phyloP scores from a whole-genome alignment of 1,140 invertebrate genomes.

The Drosophila santomea region DNA sequence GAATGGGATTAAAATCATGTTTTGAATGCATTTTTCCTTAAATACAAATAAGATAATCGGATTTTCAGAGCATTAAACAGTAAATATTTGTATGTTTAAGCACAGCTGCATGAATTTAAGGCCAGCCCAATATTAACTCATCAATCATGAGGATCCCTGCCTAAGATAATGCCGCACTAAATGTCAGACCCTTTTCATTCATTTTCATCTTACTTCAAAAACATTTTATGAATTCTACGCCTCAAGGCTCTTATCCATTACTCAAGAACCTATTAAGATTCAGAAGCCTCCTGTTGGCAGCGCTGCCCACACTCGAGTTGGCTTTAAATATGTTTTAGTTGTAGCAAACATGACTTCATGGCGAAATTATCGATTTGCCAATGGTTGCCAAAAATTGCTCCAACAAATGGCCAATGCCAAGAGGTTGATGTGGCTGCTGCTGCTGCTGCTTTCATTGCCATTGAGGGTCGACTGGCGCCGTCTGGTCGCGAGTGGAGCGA shows the following conservation, averaged over 20 bases:
- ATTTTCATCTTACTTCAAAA: not conserved
- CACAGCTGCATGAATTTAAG: too few relatives aligned
- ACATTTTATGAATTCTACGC: slow-evolving; percentile 2
- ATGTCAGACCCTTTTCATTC: slow-evolving; percentile 21
- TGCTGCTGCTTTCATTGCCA: not conserved
- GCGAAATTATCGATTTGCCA: slow-evolving; percentile 62
- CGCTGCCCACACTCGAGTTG: slow-evolving; percentile 2
- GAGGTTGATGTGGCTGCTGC: slow-evolving; percentile 36
- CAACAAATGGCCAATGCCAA: slow-evolving; percentile 46
- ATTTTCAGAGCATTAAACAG: too few relatives aligned
- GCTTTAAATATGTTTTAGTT: slow-evolving; percentile 65
- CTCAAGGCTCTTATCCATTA: slow-evolving; percentile 3
- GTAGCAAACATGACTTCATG: slow-evolving; percentile 58
- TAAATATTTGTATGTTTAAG: too few relatives aligned
- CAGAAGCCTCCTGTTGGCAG: not conserved
- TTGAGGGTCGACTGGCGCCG: slow-evolving; percentile 61
- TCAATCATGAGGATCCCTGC: not conserved
- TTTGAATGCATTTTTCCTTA: too few relatives aligned
- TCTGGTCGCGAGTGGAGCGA: slow-evolving; percentile 63
- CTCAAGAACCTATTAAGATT: slow-evolving; percentile 9
- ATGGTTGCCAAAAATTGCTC: slow-evolving; percentile 57
- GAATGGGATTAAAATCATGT: too few relatives aligned
- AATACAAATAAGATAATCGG: too few relatives aligned
- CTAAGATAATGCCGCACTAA: not conserved
- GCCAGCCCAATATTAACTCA: not conserved